Evolutionary conservation across 2,113 vertebrate genomes (phyloP), one percentile per base, ranked within the genome.

Genomic region (Pyrgilauda ruficollis): DNA sequence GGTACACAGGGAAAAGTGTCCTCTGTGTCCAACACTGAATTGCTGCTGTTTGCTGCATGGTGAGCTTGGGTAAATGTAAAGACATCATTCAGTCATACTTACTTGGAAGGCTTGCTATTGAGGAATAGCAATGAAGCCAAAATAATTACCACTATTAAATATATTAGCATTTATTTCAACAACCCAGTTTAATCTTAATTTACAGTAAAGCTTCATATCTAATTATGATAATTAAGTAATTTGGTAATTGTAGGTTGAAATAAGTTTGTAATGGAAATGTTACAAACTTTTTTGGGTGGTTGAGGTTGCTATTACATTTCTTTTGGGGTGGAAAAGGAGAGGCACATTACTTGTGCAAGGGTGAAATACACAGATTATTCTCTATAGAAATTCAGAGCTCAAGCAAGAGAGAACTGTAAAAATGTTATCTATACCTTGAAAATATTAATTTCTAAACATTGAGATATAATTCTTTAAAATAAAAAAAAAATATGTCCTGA

Each of bases 151-250:
- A 52, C 96, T 93, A 90, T 95, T 91, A 96, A 87, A 86, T 75
- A 81, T 46, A 92, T 91, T 96, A 96, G 50, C 86, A 84, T 84
- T 95, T 94, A 96, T 91, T 96, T 96, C 95, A 92, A 56, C 90
- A 96, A 49, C 49, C 4, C 5, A 21, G 39, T 86, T 90, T 81
- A 93, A 94, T 89, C 73, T 84, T 85, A 89, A 94, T 94, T 95
- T 92, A 56, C 41, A 61, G 53, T 84, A 89, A 92, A 89, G 53
- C 83, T 90, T 93, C 10, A 35, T 87, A 35, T 94, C 39, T 93
- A 87, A 93, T 96, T 96, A 94, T 68, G 59, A 62, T 84, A 90
- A 95, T 95, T 94, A 92, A 79, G 58, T 61, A 93, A 84, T 92
- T 96, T 95, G 56, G 69, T 89, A 96, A 95, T 94, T 93, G 83